phyloP scores from a whole-genome alignment of 2,113 vertebrate genomes.

The Prionailurus bengalensis region DNA sequence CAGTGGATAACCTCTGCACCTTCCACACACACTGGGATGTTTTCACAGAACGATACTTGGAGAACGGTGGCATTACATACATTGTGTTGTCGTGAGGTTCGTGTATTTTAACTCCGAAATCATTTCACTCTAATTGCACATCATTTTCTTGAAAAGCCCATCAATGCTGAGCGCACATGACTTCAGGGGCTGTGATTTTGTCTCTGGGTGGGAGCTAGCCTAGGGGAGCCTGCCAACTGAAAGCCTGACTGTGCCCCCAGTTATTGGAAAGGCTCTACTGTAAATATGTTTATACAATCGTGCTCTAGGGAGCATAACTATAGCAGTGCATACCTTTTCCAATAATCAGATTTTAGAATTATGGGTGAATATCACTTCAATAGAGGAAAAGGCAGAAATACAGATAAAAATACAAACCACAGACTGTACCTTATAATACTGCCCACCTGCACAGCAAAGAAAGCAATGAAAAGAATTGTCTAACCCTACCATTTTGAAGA shows the following conservation, averaged over 20 bases:
- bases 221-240: conserved; percentile 64
- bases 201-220: conserved; percentile 30
- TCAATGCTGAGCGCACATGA: conserved; percentile 41
- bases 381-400: rapidly evolving
- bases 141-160: conserved; percentile 62
- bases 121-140: conserved; percentile 27
- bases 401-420: not conserved
- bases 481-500: rapidly evolving
- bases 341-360: not conserved
- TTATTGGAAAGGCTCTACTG: conserved; percentile 80
- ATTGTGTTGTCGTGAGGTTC: too few species aligned
- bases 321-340: conserved; percentile 43
- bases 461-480: rapidly evolving
- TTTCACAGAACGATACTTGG: not conserved
- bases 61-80: not conserved
- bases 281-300: conserved; percentile 60
- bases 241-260: conserved; percentile 73
- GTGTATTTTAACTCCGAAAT: not conserved
- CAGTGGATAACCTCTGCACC: rapidly evolving
- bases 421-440: rapidly evolving
- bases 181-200: conserved; percentile 53
- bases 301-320: conserved; percentile 24
- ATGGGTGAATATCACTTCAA: not conserved
- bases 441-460: rapidly evolving
- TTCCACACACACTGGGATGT: too few species aligned